Conservation (phyloP, 2,113 vertebrate species). For the Ageneiosus marmoratus region DNA sequence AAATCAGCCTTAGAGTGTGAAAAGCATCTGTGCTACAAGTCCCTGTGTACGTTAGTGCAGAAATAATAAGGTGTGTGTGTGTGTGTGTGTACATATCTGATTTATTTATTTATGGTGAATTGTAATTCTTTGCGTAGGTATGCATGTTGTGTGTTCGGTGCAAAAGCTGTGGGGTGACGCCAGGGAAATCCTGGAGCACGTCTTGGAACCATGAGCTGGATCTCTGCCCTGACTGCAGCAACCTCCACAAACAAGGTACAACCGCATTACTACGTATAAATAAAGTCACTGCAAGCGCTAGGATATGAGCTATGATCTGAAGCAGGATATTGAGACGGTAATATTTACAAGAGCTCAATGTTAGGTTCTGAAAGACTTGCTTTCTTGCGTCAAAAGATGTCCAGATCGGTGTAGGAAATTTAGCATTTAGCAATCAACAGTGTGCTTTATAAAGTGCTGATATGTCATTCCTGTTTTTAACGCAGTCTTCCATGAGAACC, state of each 20-base stretch:
- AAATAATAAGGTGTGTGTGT: background rate
- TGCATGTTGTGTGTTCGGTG: slow-evolving; percentile 89
- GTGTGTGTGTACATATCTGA: background rate
- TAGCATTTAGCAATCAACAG: too few species aligned
- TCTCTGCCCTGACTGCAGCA: slow-evolving; percentile 83
- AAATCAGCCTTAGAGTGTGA: too few species aligned
- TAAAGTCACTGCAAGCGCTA: background rate
- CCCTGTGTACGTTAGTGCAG: too few species aligned
- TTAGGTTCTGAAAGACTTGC: too few species aligned
- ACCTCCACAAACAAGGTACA: slow-evolving; percentile 81
- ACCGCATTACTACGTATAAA: background rate
- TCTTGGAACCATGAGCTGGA: slow-evolving; percentile 82
- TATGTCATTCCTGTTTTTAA: too few species aligned
- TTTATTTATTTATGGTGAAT: too few species aligned
- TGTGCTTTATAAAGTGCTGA: too few species aligned
- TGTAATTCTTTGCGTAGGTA: too few species aligned
- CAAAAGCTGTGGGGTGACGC: slow-evolving; percentile 86
- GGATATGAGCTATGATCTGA: background rate
- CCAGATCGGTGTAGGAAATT: too few species aligned
- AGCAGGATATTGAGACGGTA: background rate
- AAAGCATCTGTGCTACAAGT: too few species aligned
- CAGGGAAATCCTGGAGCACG: slow-evolving; percentile 82
- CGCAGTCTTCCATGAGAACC: background rate
- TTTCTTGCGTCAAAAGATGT: too few species aligned
- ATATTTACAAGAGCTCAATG: too few species aligned